These are phyloP conservation scores for Augochlorella aurata DNA, from an alignment of 2,888 invertebrate genomes.

Conservation along the genomic window DNA sequence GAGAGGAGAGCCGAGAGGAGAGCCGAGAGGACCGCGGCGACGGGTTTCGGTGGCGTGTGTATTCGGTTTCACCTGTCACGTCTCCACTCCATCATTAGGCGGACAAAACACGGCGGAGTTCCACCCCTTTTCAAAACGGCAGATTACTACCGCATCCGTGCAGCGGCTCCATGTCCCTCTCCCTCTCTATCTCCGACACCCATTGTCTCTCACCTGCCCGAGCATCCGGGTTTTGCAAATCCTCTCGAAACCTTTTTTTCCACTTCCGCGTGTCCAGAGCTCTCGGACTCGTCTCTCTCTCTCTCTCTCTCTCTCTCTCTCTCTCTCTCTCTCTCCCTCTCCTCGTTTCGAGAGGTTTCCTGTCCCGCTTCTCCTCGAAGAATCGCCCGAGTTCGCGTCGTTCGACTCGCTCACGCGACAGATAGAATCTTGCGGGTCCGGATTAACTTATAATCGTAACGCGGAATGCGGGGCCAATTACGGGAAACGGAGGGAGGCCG, in stretches of 20 bases:
- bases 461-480: conserved; percentile 80
- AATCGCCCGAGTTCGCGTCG: conserved; percentile 15
- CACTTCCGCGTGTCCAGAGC: conserved; percentile 42
- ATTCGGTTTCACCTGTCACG: conserved; percentile 81
- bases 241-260: conserved; percentile 27
- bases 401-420: conserved; percentile 16
- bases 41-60: conserved; percentile 65
- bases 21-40: conserved; percentile 31
- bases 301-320: not conserved
- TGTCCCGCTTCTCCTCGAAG: not conserved
- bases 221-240: conserved; percentile 70
- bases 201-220: conserved; percentile 62
- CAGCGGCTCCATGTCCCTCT: conserved; percentile 37
- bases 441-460: conserved; percentile 81
- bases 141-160: conserved; percentile 72
- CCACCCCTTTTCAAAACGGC: conserved; percentile 74
- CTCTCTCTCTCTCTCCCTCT: not conserved
- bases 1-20: conserved; percentile 1
- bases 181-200: conserved; percentile 23
- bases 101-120: conserved; percentile 76
- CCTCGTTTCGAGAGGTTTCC: not conserved
- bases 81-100: conserved; percentile 80
- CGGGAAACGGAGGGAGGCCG: conserved; percentile 35
- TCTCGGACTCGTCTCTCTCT: not conserved
- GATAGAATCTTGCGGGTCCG: conserved; percentile 59